These are phyloP conservation scores for Eulacestoma nigropectus DNA, from an alignment of 2,113 vertebrate genomes.

Conservation along the genomic window DNA sequence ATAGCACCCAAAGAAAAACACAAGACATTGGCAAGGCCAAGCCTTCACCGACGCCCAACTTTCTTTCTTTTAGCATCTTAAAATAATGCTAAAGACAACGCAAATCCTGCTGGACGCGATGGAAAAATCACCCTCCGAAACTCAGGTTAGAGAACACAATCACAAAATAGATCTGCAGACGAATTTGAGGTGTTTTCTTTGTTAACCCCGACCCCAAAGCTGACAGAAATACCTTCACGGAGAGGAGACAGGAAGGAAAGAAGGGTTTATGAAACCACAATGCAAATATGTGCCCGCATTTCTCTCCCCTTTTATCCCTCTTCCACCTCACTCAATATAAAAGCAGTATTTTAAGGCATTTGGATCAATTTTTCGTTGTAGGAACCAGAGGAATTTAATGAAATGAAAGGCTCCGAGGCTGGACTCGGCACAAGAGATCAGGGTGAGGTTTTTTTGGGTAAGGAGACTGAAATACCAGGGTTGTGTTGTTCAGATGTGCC, in stretches of 20 bases:
- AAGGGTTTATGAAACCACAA: not conserved
- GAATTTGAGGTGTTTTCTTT: not conserved
- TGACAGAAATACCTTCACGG: not conserved
- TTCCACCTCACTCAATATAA: not conserved
- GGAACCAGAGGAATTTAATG: not conserved
- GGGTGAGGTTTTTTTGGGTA: not conserved
- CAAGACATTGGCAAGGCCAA: not conserved
- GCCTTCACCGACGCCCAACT: rapidly evolving
- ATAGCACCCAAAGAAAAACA: not conserved
- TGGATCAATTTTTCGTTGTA: rapidly evolving
- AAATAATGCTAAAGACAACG: not conserved
- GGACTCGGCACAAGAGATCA: not conserved
- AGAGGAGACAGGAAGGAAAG: not conserved
- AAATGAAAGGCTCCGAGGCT: rapidly evolving
- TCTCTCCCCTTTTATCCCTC: not conserved
- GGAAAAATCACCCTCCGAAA: not conserved
- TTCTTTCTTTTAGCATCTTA: not conserved
- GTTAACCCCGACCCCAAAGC: not conserved
- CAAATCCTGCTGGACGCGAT: not conserved
- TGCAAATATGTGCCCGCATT: not conserved
- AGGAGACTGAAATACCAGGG: not conserved
- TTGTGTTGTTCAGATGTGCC: not conserved
- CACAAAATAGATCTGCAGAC: not conserved
- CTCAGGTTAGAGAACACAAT: not conserved
- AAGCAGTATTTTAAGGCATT: not conserved